These are phyloP conservation scores for Tragelaphus buxtoni DNA, from an alignment of 2,113 vertebrate species.

Conservation along the genomic window DNA sequence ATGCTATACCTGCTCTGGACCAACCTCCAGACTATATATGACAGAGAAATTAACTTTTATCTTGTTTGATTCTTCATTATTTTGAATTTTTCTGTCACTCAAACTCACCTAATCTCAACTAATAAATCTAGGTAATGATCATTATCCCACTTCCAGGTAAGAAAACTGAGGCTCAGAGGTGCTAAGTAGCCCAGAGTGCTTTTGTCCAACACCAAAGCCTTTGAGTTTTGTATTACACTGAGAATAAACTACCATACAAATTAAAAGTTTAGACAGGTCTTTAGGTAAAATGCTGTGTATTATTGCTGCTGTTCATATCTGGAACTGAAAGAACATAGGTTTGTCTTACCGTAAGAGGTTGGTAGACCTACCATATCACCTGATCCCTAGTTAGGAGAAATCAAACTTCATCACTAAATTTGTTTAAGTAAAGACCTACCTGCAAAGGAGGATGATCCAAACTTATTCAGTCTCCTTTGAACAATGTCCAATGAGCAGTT, in stretches of 20 bases:
- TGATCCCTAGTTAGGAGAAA: neutral
- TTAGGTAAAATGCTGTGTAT: neutral
- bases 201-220: neutral
- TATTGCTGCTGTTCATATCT: neutral
- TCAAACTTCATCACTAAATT: neutral
- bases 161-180: neutral
- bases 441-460: neutral
- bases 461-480: neutral
- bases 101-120: neutral
- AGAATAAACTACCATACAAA: neutral
- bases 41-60: neutral
- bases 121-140: neutral
- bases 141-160: neutral
- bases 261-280: neutral
- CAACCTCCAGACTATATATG: neutral
- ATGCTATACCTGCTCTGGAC: neutral
- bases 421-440: neutral
- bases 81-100: neutral
- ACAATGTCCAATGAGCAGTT: neutral
- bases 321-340: neutral
- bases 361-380: neutral
- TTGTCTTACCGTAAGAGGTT: neutral
- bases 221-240: neutral
- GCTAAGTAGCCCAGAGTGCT: neutral
- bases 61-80: neutral